Conservation (phyloP, 2,888 invertebrate genomes). For the Lasioglossum oenotherae region DNA sequence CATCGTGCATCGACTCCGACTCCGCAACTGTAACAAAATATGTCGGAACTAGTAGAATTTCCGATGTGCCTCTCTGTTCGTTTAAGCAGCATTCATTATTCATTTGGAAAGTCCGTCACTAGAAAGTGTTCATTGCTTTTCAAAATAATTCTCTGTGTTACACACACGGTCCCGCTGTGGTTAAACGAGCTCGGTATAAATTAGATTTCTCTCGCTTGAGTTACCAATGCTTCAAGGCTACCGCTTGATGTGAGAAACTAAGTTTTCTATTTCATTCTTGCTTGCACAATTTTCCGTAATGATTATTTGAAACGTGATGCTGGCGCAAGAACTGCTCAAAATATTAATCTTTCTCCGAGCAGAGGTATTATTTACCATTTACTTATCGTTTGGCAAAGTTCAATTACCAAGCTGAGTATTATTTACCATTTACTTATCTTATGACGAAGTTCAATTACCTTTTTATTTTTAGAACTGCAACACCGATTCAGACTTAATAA, state of each 20-base stretch:
- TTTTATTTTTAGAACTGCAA: background rate
- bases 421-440: background rate
- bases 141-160: slow-evolving; percentile 6
- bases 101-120: slow-evolving; percentile 16
- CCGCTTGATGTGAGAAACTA: background rate
- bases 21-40: slow-evolving; percentile 13
- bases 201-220: slow-evolving; percentile 16
- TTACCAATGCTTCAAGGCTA: background rate
- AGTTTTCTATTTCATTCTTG: background rate
- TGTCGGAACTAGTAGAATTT: slow-evolving; percentile 5
- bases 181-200: slow-evolving; percentile 5
- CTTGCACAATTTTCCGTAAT: background rate
- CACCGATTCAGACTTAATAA: background rate
- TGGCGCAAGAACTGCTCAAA: background rate
- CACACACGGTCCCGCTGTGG: slow-evolving; percentile 2
- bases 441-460: background rate
- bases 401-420: background rate
- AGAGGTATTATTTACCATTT: background rate
- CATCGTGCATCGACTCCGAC: background rate
- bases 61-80: background rate
- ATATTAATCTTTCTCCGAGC: background rate
- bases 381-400: background rate
- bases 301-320: background rate
- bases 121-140: slow-evolving; percentile 18
- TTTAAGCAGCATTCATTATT: slow-evolving; percentile 14